Base-by-base conservation (phyloP, 2,797 vertebrate species). In the Gouania willdenowi region DNA sequence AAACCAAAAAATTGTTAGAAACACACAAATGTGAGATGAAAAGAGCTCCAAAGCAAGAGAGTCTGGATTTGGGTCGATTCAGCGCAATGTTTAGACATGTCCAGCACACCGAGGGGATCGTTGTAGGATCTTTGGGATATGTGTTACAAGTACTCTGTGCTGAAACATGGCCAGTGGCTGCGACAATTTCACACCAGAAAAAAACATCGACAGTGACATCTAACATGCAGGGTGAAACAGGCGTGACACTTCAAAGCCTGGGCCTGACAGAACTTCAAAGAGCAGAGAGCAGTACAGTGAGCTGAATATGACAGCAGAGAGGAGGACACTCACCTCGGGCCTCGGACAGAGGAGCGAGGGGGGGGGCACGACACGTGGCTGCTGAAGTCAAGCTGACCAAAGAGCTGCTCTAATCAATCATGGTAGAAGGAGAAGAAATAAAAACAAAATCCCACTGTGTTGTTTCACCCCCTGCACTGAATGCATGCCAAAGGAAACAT, bases 181-280 rank as follows among this genome's bases (percentile, higher is more conserved):
- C 50, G 57, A 67, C 57, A 56, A 56, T 75, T 77, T 79, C 57
- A 62, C 48, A 73, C 41, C 57, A 69, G 57, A 57, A 43, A 34
- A 55, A 45, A 52, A 19, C 5, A 19, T 19, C 19, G 19, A 19
- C 19, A 19, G 45, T 76, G 70, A 67, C 43, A 21, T 49, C 55
- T 55, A 32, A 37, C 41, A 26, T 50, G 27, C 55, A 23, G 63
- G 58, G 38, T 70, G 75, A 78, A 84, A 78, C 67, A 75, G 62
- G 79, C 81, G 76, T 67, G 71, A 62, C 77, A 83, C 70, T 84
- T 87, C 80, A 88, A 87, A 87, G 83, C 51, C 50, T 42, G 62
- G 43, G 60, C 38, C 71, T 72, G 77, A 77, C 67, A 76, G 68
- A 70, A 66, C 63, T 77, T 85, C 64, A 81, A 71, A 84, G 33